Evolutionary conservation across 2,113 vertebrate genomes (phyloP).

Genomic region (Hystrix brachyura): DNA sequence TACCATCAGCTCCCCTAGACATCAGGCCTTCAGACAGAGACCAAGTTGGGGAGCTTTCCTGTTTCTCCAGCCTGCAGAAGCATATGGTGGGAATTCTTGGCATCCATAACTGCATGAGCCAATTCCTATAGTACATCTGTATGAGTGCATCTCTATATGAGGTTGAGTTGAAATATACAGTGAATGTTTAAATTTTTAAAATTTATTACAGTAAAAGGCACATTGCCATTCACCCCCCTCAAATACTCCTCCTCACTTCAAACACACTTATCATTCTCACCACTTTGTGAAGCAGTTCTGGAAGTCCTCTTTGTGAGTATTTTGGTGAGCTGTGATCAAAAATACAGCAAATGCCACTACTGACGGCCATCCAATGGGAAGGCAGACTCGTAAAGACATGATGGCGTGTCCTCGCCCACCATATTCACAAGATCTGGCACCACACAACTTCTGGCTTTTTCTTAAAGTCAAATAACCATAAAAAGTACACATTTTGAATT

Average conservation of each 20-base stretch:
- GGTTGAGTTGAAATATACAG: not conserved
- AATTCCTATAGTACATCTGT: not conserved
- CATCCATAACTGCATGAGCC: not conserved
- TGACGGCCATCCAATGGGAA: not conserved
- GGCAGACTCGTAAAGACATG: not conserved
- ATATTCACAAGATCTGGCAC: not conserved
- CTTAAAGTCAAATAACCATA: not conserved
- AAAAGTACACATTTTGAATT: not conserved
- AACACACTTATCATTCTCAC: not conserved
- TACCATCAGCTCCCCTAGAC: not conserved
- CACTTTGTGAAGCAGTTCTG: not conserved
- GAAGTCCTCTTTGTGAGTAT: not conserved
- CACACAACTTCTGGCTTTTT: not conserved
- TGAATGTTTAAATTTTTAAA: not conserved
- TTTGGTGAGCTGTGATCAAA: not conserved
- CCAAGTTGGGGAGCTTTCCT: not conserved
- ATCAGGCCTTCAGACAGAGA: not conserved
- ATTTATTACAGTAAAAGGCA: not conserved
- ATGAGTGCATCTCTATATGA: not conserved
- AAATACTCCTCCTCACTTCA: not conserved
- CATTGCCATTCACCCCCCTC: not conserved
- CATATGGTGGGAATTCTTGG: not conserved
- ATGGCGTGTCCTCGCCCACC: not conserved
- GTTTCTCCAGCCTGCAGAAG: not conserved
- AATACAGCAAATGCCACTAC: not conserved